These are phyloP conservation scores for Amblyjoppa proteus DNA, from an alignment of 2,888 invertebrate species.

Conservation along the genomic window DNA sequence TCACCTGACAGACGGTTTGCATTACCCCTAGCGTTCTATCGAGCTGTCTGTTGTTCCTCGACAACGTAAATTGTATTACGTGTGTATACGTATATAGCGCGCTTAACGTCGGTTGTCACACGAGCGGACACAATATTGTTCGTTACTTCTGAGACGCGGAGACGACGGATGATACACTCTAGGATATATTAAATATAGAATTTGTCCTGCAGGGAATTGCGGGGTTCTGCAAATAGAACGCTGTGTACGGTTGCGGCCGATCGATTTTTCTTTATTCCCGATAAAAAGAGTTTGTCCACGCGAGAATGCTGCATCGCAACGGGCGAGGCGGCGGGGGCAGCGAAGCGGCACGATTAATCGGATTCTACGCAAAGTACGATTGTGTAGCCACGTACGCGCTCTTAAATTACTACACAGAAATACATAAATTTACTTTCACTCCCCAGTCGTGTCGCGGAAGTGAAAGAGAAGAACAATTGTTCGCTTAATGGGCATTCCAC, in stretches of 20 bases:
- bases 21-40: slow-evolving; percentile 31
- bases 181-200: neutral
- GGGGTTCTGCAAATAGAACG: slow-evolving; percentile 59
- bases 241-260: slow-evolving; percentile 29
- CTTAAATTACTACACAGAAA: slow-evolving; percentile 20
- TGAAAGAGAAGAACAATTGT: neutral
- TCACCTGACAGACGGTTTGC: slow-evolving; percentile 49
- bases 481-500: neutral
- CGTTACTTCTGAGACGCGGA: neutral
- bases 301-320: slow-evolving; percentile 23
- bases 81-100: neutral
- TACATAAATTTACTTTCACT: slow-evolving; percentile 56
- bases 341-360: slow-evolving; percentile 31
- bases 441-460: neutral
- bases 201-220: slow-evolving; percentile 22
- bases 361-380: slow-evolving; percentile 34
- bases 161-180: neutral
- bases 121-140: neutral
- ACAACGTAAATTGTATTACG: neutral
- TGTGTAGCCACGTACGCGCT: slow-evolving; percentile 25
- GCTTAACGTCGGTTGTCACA: neutral
- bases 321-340: neutral
- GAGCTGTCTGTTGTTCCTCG: neutral
- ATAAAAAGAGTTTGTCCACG: slow-evolving; percentile 29
- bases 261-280: slow-evolving; percentile 59